Percentiles rank a stretch among this genome's conserved stretches.
These are phyloP conservation scores for Nezara viridula DNA, from an alignment of 2,888 invertebrate genomes.

Conservation along the genomic window DNA sequence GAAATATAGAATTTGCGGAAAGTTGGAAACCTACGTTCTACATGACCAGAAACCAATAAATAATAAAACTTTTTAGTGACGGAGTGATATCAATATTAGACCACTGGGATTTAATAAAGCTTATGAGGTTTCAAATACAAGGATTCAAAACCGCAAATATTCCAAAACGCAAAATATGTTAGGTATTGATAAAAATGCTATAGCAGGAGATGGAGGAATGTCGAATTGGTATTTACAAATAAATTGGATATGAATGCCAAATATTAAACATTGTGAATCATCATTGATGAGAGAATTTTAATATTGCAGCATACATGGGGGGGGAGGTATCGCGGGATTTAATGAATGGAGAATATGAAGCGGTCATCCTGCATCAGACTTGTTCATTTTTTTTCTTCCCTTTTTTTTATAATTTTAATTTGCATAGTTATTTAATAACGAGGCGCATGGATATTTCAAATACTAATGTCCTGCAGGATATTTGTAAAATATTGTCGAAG, in stretches of 20 bases:
- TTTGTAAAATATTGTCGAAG: neutral
- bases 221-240: neutral
- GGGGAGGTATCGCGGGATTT: neutral
- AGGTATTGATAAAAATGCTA: neutral
- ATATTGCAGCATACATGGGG: neutral
- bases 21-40: too few species aligned
- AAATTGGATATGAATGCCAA: neutral
- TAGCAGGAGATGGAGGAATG: neutral
- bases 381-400: neutral
- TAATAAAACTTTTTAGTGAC: neutral
- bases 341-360: conserved; percentile 17
- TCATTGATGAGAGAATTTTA: neutral
- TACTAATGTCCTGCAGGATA: neutral
- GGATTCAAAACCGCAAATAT: neutral
- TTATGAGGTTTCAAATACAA: neutral
- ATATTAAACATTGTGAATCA: neutral
- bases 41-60: too few species aligned
- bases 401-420: conserved; percentile 2
- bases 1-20: too few species aligned
- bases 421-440: neutral
- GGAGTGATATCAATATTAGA: neutral
- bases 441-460: neutral
- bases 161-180: neutral
- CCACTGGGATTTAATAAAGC: neutral
- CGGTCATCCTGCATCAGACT: neutral